Conservation (phyloP, 2,113 vertebrate species). For the Mola mola region DNA sequence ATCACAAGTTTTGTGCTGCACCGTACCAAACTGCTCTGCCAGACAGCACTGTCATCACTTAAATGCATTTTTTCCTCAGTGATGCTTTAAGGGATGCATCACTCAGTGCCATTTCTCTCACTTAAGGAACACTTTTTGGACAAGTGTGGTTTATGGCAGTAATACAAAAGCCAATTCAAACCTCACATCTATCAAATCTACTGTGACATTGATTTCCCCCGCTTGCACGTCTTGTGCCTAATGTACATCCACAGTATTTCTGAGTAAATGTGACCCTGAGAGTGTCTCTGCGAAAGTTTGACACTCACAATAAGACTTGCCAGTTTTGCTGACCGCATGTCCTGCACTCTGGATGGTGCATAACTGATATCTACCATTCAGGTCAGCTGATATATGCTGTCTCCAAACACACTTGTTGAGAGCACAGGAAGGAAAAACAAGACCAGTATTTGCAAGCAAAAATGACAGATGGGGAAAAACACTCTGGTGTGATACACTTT, state of each 20-base stretch:
- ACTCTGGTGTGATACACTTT: conserved; percentile 16
- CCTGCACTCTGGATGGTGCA: conserved; percentile 57
- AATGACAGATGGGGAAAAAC: conserved; percentile 41
- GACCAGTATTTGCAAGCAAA: conserved; percentile 28
- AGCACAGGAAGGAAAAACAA: conserved; percentile 24
- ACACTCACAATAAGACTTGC: conserved; percentile 53
- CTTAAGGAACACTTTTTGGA: no score
- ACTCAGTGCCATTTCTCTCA: background rate
- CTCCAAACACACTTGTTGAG: conserved; percentile 18
- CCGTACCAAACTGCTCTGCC: no score
- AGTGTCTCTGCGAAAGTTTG: conserved; percentile 60
- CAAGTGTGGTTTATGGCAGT: conserved; percentile 16
- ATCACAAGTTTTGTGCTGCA: no score
- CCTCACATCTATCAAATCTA: conserved; percentile 23
- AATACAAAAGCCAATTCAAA: conserved; percentile 17
- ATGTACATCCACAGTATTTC: conserved; percentile 36
- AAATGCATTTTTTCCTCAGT: no score
- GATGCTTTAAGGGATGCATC: conserved; percentile 14
- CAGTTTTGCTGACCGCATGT: conserved; percentile 68
- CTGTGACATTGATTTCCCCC: conserved; percentile 4
- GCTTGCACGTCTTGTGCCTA: conserved; percentile 22
- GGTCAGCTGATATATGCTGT: conserved; percentile 54
- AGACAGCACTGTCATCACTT: no score
- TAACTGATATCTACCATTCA: conserved; percentile 58
- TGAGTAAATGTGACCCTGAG: conserved; percentile 57